Evolutionary conservation across 2,888 invertebrate species (phyloP).

Genomic region (Beris chalybata): DNA sequence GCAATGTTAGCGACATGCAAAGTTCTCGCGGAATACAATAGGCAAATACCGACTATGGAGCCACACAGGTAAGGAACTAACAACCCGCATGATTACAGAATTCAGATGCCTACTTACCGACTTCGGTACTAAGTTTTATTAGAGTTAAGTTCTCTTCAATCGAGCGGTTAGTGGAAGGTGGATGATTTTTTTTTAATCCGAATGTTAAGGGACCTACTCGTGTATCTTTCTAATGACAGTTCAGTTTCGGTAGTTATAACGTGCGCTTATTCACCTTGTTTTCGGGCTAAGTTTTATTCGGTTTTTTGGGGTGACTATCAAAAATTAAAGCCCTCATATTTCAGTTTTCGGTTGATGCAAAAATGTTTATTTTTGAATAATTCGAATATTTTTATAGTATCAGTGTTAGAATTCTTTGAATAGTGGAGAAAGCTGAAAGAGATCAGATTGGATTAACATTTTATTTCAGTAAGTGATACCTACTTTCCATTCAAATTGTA

Average conservation of each 20-base stretch:
- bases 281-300: background rate
- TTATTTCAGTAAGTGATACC: too few species aligned
- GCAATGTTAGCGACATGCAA: constrained; percentile 32
- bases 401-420: too few species aligned
- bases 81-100: constrained; percentile 29
- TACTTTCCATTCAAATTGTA: too few species aligned
- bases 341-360: background rate
- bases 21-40: constrained; percentile 39
- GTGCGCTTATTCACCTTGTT: background rate
- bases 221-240: constrained; percentile 5
- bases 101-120: constrained; percentile 9
- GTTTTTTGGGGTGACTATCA: background rate
- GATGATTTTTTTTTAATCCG: background rate
- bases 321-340: background rate
- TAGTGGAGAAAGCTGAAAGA: too few species aligned
- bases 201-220: too few species aligned
- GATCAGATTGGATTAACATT: too few species aligned
- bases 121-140: constrained; percentile 2
- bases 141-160: constrained; percentile 10
- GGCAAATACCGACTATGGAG: constrained; percentile 27
- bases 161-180: constrained; percentile 8
- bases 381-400: too few species aligned
- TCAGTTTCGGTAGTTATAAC: constrained; percentile 1
- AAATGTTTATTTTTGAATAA: background rate
- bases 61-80: constrained; percentile 26